Base-by-base conservation (phyloP, 1,140 invertebrate species). In the Rhyzopertha dominica region DNA sequence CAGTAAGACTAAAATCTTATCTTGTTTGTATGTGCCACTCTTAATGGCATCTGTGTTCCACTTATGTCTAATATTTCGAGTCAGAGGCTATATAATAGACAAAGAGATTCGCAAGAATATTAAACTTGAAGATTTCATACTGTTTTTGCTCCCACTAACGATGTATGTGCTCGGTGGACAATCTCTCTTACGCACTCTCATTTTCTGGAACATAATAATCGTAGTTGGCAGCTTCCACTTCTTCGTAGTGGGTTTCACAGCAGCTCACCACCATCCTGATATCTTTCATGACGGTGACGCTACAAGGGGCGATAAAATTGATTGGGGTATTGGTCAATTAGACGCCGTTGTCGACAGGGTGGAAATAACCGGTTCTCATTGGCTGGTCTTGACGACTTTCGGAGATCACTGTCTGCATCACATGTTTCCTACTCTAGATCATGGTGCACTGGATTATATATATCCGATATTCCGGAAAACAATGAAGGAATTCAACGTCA, bases 341-440 rank as follows among this genome's bases (percentile, higher is more conserved):
- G 84, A 89, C 63, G 77, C 87, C 0, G 78, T 84, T 0, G 74
- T 81, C 46, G 86, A 87, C 54, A 74, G 84, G 34, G 66, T 72
- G 3, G 79, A 87, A 29, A 71, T 88, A 13, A 81, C 79, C 16
- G 73, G 76, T 1, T 80, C 70, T 12, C 65, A 78, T 10, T 81
- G 85, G 51, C 65, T 85, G 24, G 76, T 77, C 1, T 54, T 88
- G 19, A 82, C 80, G 0, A 75, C 78, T 47, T 91, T 87, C 48
- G 88, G 87, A 5, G 78, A 83, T 23, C 88, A 92, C 59, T 67
- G 69, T 2, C 66, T 90, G 1, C 87, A 92, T 61, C 88, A 91
- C 70, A 67, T 92, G 1, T 79, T 91, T 50, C 88, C 87, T 0
- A 87, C 85, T 0, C 58, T 91, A n/a, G 87, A 90, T 61, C 87